A percentile compares a stretch with the other conserved stretches of the same genome.
phyloP scores from a whole-genome alignment of 1,140 invertebrate genomes.

The Drosophila punjabiensis region DNA sequence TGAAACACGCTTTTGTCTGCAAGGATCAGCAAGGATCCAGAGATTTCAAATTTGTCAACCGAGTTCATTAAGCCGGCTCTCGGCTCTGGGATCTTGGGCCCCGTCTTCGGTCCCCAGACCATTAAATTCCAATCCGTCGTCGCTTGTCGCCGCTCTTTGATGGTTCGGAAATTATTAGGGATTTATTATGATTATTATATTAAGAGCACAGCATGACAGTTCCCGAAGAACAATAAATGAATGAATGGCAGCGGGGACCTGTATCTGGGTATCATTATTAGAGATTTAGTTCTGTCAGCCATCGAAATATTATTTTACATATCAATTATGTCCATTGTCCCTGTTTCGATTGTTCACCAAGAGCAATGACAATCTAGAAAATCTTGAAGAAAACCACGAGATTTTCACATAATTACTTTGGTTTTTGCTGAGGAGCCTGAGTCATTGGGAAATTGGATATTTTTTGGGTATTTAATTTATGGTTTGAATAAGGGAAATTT shows the following conservation, averaged over 20 bases:
- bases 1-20: slow-evolving; percentile 59
- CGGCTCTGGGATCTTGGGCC: slow-evolving; percentile 1
- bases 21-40: slow-evolving; percentile 71
- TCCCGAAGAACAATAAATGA: slow-evolving; percentile 23
- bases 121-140: slow-evolving; percentile 79
- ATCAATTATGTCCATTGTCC: slow-evolving; percentile 81
- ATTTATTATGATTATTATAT: slow-evolving; percentile 85
- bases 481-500: slow-evolving; percentile 50
- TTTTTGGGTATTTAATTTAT: slow-evolving; percentile 50
- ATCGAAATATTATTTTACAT: slow-evolving; percentile 82
- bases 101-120: slow-evolving; percentile 35
- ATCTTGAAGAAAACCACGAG: slow-evolving; percentile 29
- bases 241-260: slow-evolving; percentile 32
- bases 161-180: slow-evolving; percentile 81
- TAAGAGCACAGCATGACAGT: slow-evolving; percentile 70
- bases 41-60: slow-evolving; percentile 72
- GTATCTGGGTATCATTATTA: slow-evolving; percentile 58
- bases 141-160: slow-evolving; percentile 70
- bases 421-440: slow-evolving; percentile 22
- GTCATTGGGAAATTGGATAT: slow-evolving; percentile 57
- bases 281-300: slow-evolving; percentile 53
- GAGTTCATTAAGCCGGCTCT: slow-evolving; percentile 74
- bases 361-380: slow-evolving; percentile 46
- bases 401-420: slow-evolving; percentile 48
- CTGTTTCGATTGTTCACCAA: background rate